Conservation (phyloP, 1,140 invertebrate species). For the Hycleus phaleratus region DNA sequence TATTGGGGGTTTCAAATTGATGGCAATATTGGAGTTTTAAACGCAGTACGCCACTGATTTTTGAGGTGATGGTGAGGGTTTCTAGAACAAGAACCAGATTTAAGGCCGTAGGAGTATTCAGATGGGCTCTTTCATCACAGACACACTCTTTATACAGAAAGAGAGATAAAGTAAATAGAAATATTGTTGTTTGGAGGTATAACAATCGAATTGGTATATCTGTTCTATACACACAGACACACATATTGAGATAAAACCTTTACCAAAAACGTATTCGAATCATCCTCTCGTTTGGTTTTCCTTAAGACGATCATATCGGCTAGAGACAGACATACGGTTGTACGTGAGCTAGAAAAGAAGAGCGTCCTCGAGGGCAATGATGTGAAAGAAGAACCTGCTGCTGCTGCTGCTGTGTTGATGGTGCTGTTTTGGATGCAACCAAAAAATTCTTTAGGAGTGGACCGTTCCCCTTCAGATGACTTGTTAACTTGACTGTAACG, state of each 20-base stretch:
- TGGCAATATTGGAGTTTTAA: not conserved
- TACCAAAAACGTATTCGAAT: not conserved
- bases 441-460: slow-evolving; percentile 23
- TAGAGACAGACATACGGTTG: not conserved
- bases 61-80: not conserved
- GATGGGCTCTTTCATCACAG: slow-evolving; percentile 2
- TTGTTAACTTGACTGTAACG: not conserved
- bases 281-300: no score
- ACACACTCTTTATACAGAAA: no score
- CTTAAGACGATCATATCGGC: not conserved
- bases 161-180: slow-evolving; percentile 28
- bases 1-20: not conserved
- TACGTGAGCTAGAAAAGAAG: not conserved
- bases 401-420: no score
- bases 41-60: no score
- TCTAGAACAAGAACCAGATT: slow-evolving; percentile 22
- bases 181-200: slow-evolving; percentile 8
- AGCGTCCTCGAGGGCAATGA: slow-evolving; percentile 6
- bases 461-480: slow-evolving; percentile 6
- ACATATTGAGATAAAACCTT: slow-evolving; percentile 6
- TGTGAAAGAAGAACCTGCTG: slow-evolving; percentile 24
- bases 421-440: slow-evolving; percentile 12
- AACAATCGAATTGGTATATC: no score
- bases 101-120: slow-evolving; percentile 22
- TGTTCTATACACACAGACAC: no score